Evolutionary conservation across 1,140 invertebrate genomes (phyloP), one percentile per base, ranked within the genome.

Genomic region (Drosophila pectinifera): DNA sequence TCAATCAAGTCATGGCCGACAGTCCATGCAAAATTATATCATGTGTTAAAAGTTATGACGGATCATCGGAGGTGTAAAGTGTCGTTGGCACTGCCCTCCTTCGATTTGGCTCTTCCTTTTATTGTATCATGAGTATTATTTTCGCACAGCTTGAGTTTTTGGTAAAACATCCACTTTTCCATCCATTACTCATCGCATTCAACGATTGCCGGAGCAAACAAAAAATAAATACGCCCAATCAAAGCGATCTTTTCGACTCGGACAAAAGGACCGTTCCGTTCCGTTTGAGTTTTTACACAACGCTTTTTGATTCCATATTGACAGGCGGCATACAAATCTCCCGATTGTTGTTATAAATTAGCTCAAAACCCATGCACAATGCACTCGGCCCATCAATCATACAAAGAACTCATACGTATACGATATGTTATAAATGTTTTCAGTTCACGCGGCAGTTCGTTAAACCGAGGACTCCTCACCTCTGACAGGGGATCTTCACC

Each of bases 31-130:
- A 89, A 89, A 89, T 89, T 75, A 89, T 90, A 89, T 90, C 84
- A 89, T 89, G 85, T 89, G 84, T 89, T 89, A 89, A 90, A 89
- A 89, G 84, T 89, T 89, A 89, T 89, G 84, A 89, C 80, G 77
- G 84, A 89, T 89, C 84, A 74, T 84, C 84, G 85, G 82, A 88
- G 84, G 83, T 88, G 83, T 88, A 88, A 88, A 89, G 84, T 89
- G 85, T 78, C 72, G 76, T 75, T 83, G 65, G 84, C 76, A 61
- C 45, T 64, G 64, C 61, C 70, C 48, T 65, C 65, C 73, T 57
- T 70, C 57, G 16, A 74, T 58, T 57, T 75, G 57, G 68, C 53
- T 58, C 69, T 74, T 68, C 54, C 61, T 74, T 62, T 72, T 68
- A 58, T 53, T 42, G 51, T 65, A 7, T 16, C 46, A 42, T 45